Conservation (phyloP, 1,140 invertebrate genomes). For the Papilio xuthus region DNA sequence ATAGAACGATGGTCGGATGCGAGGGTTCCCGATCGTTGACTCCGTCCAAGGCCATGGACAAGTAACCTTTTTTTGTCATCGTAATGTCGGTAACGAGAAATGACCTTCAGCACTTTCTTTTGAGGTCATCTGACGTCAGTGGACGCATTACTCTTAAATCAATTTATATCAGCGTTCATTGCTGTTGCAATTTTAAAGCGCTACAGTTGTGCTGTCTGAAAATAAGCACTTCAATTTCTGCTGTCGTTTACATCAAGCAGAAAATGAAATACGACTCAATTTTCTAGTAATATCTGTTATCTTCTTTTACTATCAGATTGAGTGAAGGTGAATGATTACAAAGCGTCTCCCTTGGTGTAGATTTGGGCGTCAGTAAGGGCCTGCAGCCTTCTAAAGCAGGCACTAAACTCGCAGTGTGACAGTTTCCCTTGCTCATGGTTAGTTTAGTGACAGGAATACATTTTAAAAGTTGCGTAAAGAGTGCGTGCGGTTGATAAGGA, state of each 20-base stretch:
- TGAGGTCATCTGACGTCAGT: constrained; percentile 61
- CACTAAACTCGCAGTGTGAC: no score
- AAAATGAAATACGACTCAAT: no score
- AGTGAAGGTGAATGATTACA: background rate
- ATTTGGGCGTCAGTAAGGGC: no score
- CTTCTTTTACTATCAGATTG: background rate
- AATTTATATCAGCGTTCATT: background rate
- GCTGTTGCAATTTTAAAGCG: background rate
- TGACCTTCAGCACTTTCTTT: constrained; percentile 76
- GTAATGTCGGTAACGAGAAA: constrained; percentile 68
- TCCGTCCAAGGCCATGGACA: constrained; percentile 72
- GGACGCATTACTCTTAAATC: constrained; percentile 32
- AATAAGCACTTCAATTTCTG: background rate
- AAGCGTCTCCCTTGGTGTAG: no score
- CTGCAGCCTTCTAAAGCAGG: no score
- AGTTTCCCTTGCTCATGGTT: background rate
- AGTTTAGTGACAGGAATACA: background rate
- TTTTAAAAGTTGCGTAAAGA: constrained; percentile 16
- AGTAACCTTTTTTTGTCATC: constrained; percentile 72
- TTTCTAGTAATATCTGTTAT: no score
- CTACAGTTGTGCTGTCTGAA: background rate
- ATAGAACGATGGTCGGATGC: constrained; percentile 29
- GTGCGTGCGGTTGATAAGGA: background rate
- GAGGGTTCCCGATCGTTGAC: constrained; percentile 74
- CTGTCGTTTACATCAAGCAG: no score